Evolutionary conservation across 2,113 vertebrate species (phyloP), one percentile per base, ranked within the genome.

Genomic region (Notothenia rossii): DNA sequence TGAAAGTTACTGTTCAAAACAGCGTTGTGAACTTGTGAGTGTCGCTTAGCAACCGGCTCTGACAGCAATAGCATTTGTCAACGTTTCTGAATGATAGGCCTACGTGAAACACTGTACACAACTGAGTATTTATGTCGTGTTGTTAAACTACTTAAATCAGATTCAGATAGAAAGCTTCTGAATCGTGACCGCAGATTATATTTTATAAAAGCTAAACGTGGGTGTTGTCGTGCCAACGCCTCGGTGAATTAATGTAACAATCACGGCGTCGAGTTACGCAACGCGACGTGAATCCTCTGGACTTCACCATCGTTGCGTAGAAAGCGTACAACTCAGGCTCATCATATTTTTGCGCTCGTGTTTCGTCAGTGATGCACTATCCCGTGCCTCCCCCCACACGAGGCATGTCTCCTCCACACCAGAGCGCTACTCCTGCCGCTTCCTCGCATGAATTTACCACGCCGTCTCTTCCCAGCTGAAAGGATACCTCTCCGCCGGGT

Each of bases 291-390:
- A 87, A 88, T 85, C 45, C 56, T 10, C 36, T 33, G 0, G 63
- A 40, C 82, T 75, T 51, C 58, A 8, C 53, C 64, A 71, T 49
- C 5, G 76, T 83, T 89, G 53, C 91, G 90, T 76, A 84, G 82
- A 79, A 7, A 56, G 60, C 90, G 90, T 89, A 90, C 77, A 79
- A 58, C 43, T 45, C 80, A 66, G 33, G 50, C 82, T 83, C 76
- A 79, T 90, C 89, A 81, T 49, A 40, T 83, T 87, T 87, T 71
- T 75, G 85, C 58, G 61, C 81, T 83, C 66, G 45, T 51, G 64
- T 90, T 87, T 82, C 86, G 84, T 86, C 79, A 73, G 86, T 82
- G 84, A 92, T 90, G 88, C 89, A 77, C 83, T 78, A 72, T 20
- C 62, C 68, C 43, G 64, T 83, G 85, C 75, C 79, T 62, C 18